Evolutionary conservation across 2,113 vertebrate species (phyloP).

Genomic region (Speoplatyrhinus poulsoni): DNA sequence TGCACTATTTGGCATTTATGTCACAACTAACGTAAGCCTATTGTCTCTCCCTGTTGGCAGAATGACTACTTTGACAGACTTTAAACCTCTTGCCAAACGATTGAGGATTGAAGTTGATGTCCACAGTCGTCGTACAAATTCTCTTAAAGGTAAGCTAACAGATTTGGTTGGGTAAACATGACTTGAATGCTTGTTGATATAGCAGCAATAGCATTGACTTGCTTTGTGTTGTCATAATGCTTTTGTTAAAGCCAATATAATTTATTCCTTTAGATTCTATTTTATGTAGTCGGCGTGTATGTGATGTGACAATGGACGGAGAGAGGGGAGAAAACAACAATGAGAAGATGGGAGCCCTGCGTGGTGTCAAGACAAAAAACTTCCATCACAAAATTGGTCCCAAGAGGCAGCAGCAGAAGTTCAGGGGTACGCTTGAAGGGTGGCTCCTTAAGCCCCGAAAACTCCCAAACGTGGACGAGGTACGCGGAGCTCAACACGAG

Average conservation of each 20-base stretch:
- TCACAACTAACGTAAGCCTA: not conserved
- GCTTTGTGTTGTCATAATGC: not conserved
- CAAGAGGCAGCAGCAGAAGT: conserved; percentile 33
- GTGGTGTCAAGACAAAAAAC: conserved; percentile 39
- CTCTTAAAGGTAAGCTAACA: conserved; percentile 27
- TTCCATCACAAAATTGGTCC: conserved; percentile 8
- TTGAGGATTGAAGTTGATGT: conserved; percentile 29
- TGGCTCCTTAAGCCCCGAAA: conserved; percentile 54
- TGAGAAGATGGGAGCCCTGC: conserved; percentile 15
- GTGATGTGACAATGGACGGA: conserved; percentile 26
- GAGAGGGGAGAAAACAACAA: conserved; percentile 17
- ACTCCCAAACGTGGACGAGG: conserved; percentile 2
- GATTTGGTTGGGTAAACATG: conserved; percentile 4
- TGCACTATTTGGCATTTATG: not conserved
- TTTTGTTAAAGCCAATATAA: not conserved
- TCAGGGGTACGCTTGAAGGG: conserved; percentile 37
- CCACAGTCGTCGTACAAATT: not conserved
- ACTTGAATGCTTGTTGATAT: not conserved
- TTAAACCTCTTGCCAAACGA: conserved; percentile 59
- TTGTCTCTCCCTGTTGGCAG: conserved; percentile 27
- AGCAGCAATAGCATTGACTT: not conserved
- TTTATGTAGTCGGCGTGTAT: not conserved
- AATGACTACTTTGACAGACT: conserved; percentile 58
- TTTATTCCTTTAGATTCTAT: conserved; percentile 7
- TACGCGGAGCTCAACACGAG: conserved; percentile 17